Conservation (phyloP, 2,797 vertebrate genomes). For the Sphenopsis melanotis region DNA sequence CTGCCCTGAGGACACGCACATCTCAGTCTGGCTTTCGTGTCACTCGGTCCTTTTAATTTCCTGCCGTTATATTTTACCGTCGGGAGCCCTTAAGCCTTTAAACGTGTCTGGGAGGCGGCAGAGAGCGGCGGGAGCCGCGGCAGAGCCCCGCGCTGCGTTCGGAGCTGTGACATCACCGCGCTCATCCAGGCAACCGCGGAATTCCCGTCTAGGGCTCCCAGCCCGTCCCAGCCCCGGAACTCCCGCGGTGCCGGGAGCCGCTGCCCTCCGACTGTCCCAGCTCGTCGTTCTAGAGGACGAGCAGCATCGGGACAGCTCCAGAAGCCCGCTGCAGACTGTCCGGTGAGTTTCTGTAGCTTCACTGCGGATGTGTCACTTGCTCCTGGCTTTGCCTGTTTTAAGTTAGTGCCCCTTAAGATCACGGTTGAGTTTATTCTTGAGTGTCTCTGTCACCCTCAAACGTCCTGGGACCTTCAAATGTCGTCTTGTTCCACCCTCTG, state of each 20-base stretch:
- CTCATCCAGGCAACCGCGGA: accelerated
- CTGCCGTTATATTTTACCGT: accelerated
- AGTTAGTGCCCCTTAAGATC: too few species aligned
- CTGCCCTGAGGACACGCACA: not conserved
- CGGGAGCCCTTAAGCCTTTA: not conserved
- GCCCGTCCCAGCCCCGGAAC: too few species aligned
- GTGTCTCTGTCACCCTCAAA: too few species aligned
- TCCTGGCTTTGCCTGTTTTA: not conserved
- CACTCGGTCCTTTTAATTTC: not conserved
- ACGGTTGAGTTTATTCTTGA: not conserved
- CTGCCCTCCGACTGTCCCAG: too few species aligned
- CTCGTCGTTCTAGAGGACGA: not conserved
- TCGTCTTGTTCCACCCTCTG: not conserved
- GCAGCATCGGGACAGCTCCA: accelerated
- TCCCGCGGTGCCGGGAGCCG: too few species aligned
- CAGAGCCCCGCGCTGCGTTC: accelerated
- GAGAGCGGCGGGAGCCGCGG: too few species aligned
- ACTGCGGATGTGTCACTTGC: accelerated
- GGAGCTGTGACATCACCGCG: not conserved
- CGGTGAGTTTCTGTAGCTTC: not conserved
- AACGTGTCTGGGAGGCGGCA: accelerated
- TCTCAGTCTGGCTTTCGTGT: not conserved
- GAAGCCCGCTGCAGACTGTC: accelerated
- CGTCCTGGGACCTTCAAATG: not conserved
- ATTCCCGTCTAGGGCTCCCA: accelerated